phyloP scores from a whole-genome alignment of 2,113 vertebrate species.

The Amphiprion percula region DNA sequence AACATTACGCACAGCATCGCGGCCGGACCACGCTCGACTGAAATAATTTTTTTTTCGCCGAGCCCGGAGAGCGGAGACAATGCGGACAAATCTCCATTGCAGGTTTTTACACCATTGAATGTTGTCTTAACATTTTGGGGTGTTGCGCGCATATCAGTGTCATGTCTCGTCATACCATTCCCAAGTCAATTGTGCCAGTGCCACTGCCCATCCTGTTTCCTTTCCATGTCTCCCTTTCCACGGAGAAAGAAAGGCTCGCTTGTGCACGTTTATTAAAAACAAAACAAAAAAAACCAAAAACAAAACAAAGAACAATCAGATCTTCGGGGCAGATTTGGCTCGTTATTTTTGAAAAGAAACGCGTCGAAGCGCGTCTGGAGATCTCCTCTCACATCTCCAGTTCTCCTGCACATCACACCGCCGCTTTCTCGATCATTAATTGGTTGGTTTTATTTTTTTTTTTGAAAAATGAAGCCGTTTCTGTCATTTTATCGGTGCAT shows the following conservation, averaged over 20 bases:
- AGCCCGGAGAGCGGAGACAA: conserved; percentile 47
- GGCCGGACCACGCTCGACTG: conserved; percentile 70
- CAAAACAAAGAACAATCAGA: neutral
- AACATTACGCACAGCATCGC: conserved; percentile 80
- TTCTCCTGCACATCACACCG: conserved; percentile 14
- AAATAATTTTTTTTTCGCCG: conserved; percentile 42
- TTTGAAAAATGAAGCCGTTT: neutral
- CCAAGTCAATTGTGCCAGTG: conserved; percentile 66
- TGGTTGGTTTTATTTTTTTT: neutral
- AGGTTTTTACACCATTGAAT: conserved; percentile 77
- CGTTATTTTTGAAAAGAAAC: neutral
- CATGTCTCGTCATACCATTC: conserved; percentile 79
- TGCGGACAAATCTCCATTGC: conserved; percentile 60
- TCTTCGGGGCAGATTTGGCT: conserved; percentile 17
- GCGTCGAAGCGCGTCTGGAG: conserved; percentile 49
- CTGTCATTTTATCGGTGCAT: conserved; percentile 10
- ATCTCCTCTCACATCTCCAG: conserved; percentile 31
- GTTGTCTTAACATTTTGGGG: conserved; percentile 72
- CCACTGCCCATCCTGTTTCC: conserved; percentile 69
- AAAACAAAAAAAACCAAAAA: neutral
- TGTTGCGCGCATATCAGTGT: conserved; percentile 75
- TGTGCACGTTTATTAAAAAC: conserved; percentile 35
- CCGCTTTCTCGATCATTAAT: neutral
- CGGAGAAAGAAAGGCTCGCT: conserved; percentile 7
- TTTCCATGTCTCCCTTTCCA: conserved; percentile 48